Base-by-base conservation (phyloP, 2,113 vertebrate genomes). In the Choloepus hoffmanni region DNA sequence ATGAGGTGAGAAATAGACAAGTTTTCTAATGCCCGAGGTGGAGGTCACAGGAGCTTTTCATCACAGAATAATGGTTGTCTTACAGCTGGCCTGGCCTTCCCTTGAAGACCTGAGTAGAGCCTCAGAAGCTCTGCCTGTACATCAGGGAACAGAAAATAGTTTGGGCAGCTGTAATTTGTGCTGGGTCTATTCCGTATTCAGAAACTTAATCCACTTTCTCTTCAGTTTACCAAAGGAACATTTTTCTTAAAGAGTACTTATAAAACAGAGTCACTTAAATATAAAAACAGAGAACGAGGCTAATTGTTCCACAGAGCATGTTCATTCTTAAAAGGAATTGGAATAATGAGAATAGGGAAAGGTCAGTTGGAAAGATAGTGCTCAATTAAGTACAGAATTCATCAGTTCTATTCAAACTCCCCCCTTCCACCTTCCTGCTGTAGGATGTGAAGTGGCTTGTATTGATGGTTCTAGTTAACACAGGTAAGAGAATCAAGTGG, bases 351-450 rank as follows among this genome's bases (percentile, higher is more conserved):
- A 92, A 53, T 19, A 85, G 60, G 76, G 94, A 97, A 95, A 97
- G 90, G 65, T 90, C 97, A 77, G 36, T 90, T 45, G 83, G 53
- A 79, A 85, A 94, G 95, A 97, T 83, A 83, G 58, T 85, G 24
- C 58, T 60, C 45, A 40, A 79, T 97, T 85, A 97, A 97, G 82
- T 95, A 90, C 98, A 97, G 84, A 95, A 96, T 95, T 90, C 88
- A 85, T 97, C 90, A 97, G 90, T 72, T 82, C 89, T 97, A 85
- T 93, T 92, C 96, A 97, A 94, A 98, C 90, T 96, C 96, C 96
- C 86, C 53, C 58, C 82, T 97, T 95, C 82, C 67, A 95, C 85
- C 90, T 96, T 97, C 73, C 65, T 68, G 26, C 77, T 95, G 73
- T 96, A 89, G 85, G 63, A 63, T 70, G 67, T 72, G 30, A 95